Evolutionary conservation across 2,113 vertebrate species (phyloP).

Genomic region (Phalacrocorax brasilianus): DNA sequence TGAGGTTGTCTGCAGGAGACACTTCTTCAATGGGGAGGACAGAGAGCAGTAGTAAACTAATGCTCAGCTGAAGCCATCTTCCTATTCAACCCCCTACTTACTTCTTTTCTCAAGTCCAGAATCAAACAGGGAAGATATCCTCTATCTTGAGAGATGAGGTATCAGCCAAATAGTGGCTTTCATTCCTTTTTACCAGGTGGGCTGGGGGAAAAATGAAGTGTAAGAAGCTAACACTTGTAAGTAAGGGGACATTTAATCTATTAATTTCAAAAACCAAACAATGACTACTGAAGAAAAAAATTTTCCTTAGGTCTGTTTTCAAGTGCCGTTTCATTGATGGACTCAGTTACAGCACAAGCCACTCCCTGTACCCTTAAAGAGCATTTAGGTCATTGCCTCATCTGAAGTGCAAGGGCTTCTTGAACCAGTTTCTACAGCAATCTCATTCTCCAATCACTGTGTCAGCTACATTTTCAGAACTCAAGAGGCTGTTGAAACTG

Average conservation of each 20-base stretch:
- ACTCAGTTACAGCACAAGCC: background rate
- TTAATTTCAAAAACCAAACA: background rate
- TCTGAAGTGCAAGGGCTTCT: background rate
- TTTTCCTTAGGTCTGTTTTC: background rate
- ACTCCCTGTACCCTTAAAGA: background rate
- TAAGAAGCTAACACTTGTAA: background rate
- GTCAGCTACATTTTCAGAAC: constrained; percentile 14
- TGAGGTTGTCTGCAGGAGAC: background rate
- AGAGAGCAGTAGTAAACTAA: background rate
- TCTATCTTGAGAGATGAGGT: background rate
- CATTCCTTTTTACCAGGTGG: background rate
- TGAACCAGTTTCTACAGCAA: background rate
- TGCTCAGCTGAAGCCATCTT: background rate
- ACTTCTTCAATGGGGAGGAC: background rate
- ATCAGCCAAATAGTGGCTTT: background rate
- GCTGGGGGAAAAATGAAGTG: background rate
- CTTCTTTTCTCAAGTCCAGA: background rate
- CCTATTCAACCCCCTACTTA: background rate
- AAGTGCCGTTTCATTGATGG: background rate
- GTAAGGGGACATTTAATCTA: background rate
- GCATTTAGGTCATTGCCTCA: constrained; percentile 12
- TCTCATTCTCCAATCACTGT: background rate
- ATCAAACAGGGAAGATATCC: background rate
- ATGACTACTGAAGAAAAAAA: background rate
- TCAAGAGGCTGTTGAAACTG: background rate